These are phyloP conservation scores for Spinibarbus caldwelli DNA, from an alignment of 2,797 vertebrate genomes.

Conservation along the genomic window DNA sequence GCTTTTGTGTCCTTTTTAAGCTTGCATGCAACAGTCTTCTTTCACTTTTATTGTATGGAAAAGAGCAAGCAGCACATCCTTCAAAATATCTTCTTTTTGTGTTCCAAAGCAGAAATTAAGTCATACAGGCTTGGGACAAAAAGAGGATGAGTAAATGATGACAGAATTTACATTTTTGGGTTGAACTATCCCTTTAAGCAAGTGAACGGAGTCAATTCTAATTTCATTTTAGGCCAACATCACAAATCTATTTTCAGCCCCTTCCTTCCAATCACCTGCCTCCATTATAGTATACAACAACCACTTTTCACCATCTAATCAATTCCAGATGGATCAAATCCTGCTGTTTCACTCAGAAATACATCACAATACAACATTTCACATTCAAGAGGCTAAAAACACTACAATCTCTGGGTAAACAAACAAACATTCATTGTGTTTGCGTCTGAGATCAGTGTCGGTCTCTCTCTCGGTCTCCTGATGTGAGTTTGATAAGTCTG, in stretches of 20 bases:
- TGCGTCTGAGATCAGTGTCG: neutral
- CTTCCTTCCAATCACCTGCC: neutral
- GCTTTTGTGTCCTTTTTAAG: neutral
- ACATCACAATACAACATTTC: neutral
- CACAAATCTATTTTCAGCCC: neutral
- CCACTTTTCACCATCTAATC: neutral
- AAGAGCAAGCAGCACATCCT: neutral
- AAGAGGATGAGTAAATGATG: too few species aligned
- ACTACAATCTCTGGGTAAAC: neutral
- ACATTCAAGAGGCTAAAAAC: neutral
- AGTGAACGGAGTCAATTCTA: too few species aligned
- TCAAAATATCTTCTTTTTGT: neutral
- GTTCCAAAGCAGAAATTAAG: neutral
- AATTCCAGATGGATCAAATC: neutral
- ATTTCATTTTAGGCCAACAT: neutral
- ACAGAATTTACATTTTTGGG: too few species aligned
- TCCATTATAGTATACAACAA: neutral
- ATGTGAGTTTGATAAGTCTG: neutral
- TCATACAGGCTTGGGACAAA: neutral
- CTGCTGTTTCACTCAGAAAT: neutral
- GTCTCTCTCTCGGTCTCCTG: too few species aligned
- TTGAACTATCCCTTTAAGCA: neutral
- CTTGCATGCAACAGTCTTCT: neutral
- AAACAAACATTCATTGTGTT: neutral
- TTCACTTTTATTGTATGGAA: neutral